phyloP scores from a whole-genome alignment of 1,140 invertebrate species.

The Anoplophora glabripennis region DNA sequence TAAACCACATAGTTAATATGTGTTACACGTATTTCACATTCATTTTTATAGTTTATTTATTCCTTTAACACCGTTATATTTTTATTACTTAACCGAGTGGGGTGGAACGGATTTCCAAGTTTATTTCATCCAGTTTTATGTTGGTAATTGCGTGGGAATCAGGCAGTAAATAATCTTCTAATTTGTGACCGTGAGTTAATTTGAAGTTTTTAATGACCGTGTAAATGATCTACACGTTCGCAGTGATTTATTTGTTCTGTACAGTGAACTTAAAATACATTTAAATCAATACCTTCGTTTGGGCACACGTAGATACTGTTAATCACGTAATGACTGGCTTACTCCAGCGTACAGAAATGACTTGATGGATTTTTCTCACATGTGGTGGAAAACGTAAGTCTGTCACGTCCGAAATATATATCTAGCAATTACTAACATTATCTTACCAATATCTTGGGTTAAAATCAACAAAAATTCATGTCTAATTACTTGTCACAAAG shows the following conservation, averaged over 20 bases:
- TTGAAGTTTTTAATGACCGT: constrained; percentile 15
- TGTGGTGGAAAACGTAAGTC: no score
- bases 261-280: no score
- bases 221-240: constrained; percentile 8
- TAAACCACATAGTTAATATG: no score
- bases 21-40: constrained; percentile 18
- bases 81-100: constrained; percentile 15
- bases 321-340: constrained; percentile 6
- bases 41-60: constrained; percentile 16
- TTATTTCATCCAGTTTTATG: constrained; percentile 19
- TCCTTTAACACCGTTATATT: constrained; percentile 19
- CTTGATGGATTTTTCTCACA: no score
- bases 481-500: no score
- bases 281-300: not conserved
- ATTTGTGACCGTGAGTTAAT: constrained; percentile 21
- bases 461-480: no score
- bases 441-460: no score
- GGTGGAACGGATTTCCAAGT: constrained; percentile 12
- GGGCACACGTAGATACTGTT: constrained; percentile 19
- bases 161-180: constrained; percentile 16
- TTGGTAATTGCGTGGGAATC: constrained; percentile 29
- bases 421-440: no score
- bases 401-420: no score
- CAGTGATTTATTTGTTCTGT: no score
- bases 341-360: no score